Evolutionary conservation across 2,888 invertebrate genomes (phyloP), one percentile per base, ranked within the genome.

Genomic region (Lithosia quadra): DNA sequence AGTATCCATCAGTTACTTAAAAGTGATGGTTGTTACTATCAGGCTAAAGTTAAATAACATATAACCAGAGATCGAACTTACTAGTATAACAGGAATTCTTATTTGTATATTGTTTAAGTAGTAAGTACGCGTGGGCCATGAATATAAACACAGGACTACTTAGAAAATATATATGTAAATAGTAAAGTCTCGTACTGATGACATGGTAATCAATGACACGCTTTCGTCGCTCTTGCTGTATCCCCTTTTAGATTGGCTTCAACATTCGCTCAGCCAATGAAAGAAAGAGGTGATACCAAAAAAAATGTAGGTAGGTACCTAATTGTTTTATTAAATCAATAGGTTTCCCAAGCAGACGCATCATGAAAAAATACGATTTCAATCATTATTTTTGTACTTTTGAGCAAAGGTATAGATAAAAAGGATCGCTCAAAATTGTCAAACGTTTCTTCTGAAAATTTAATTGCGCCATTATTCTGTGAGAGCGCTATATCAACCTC

Each of bases 71-170:
- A n/a, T 49, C 49, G 49, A 1, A n/a, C 49, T n/a, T 49, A 49
- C n/a, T 49, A 49, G 9, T 5, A 8, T 7, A n/a, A n/a, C 49
- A n/a, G 49, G 49, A n/a, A 49, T 49, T 49, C 49, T 49, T 2
- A 49, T 49, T n/a, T 49, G n/a, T 49, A n/a, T n/a, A n/a, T n/a
- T n/a, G 49, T n/a, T 49, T 49, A 49, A 43, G 39, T 10, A 34
- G 34, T 10, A 5, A 18, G 5, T 15, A 18, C 43, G n/a, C 7
- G 8, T n/a, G 49, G n/a, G 8, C n/a, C 9, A 49, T 49, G 49
- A 49, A 49, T 49, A 49, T 49, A 43, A 43, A 49, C 49, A 49
- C 18, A n/a, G 49, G 43, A 43, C n/a, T 49, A n/a, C 49, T 49
- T 49, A 2, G 49, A n/a, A n/a, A 15, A 49, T 49, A n/a, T 49